These are phyloP conservation scores for Azemiops feae DNA, from an alignment of 2,113 vertebrate species.

Conservation along the genomic window DNA sequence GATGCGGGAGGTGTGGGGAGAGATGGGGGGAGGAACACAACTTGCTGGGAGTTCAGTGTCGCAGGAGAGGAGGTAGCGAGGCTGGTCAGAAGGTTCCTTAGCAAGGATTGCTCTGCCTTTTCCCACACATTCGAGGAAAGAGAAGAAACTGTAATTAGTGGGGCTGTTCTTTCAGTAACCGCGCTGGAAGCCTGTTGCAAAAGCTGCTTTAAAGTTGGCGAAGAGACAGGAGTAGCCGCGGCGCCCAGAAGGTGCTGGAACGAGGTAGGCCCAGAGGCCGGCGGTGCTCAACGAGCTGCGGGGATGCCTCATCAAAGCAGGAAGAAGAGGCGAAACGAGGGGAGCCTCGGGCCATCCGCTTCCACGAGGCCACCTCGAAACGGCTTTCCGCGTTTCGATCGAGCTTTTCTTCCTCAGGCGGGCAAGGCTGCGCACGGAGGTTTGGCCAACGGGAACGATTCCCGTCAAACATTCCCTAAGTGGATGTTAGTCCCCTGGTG, in stretches of 20 bases:
- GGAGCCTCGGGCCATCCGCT: neutral
- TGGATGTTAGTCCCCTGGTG: neutral
- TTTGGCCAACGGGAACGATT: neutral
- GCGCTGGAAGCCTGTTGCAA: neutral
- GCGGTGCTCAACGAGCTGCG: neutral
- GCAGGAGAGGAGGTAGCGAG: neutral
- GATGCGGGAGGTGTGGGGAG: neutral
- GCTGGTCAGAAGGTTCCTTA: neutral
- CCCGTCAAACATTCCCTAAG: neutral
- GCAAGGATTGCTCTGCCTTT: neutral
- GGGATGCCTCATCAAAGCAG: neutral
- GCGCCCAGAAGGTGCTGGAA: neutral
- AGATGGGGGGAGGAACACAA: neutral
- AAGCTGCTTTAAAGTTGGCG: neutral
- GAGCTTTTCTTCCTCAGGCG: neutral
- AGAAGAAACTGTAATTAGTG: fast-evolving
- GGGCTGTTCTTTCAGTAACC: neutral
- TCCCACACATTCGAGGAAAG: neutral
- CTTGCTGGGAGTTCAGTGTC: neutral
- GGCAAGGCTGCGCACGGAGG: neutral
- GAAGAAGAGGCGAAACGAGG: neutral
- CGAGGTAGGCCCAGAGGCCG: neutral
- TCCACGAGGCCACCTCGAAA: neutral
- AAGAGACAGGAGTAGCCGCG: neutral
- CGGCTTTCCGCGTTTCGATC: neutral